Evolutionary conservation across 2,888 invertebrate species (phyloP), one percentile per base, ranked within the genome.

Genomic region (Hydrotaea cyrtoneurina): DNA sequence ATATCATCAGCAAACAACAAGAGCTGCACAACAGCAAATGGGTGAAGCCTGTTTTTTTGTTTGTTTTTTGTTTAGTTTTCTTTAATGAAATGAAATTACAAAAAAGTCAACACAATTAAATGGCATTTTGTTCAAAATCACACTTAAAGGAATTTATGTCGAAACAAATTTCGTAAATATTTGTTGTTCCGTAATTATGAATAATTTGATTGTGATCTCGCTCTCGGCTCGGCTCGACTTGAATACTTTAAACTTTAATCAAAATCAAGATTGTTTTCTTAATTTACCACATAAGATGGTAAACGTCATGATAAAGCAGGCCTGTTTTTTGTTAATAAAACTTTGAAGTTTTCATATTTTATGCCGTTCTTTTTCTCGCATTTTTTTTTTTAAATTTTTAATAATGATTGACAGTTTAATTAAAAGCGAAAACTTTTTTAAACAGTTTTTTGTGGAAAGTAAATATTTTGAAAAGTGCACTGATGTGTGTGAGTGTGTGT

Each of bases 341-440:
- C 62, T 76, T 64, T 46, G 17, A 74, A 66, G n/a, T 13, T 53
- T 62, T 46, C 46, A 74, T 19, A 8, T 78, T 7, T 17, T 73
- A 53, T 62, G 46, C 46, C 43, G 72, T 21, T 72, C 55, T 73
- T 73, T 31, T 31, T 31, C 3, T 77, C 43, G 57, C 31, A 26
- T 53, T 73, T 36, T 19, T 46, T 13, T 21, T 10, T 50, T 55
- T 53, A 50, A 43, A 36, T 21, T 66, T 64, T 73, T 73, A 8
- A 17, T 71, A 17, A 62, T 21, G 83, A 83, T 75, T 83, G 83
- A 80, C 83, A 83, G 78, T 80, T 83, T 80, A 83, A 83, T 83
- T 83, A 83, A 74, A 80, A 69, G 69, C 62, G 31, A 36, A 62
- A 62, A 36, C n/a, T 62, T 62, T 31, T 62, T 62, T 31, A 62